Percentiles rank a stretch among this genome's conserved stretches.
These are phyloP conservation scores for Coelinius sp. DNA, from an alignment of 2,888 invertebrate species.

Conservation along the genomic window DNA sequence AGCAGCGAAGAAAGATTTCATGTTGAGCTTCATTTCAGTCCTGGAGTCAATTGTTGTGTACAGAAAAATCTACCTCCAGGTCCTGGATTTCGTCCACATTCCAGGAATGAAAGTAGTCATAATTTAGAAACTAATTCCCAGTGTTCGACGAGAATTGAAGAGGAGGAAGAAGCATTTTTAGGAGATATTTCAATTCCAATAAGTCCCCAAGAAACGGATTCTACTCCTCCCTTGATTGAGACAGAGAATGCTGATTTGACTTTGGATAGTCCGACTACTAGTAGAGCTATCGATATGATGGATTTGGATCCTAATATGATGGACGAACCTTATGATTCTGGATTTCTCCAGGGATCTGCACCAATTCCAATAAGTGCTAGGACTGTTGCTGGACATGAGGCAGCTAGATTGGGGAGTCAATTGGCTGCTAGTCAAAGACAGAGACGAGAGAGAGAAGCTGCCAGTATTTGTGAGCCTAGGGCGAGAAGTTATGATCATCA, in stretches of 20 bases:
- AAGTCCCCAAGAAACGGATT: conserved; percentile 53
- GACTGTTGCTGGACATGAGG: conserved; percentile 87
- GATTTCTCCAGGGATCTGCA: conserved; percentile 67
- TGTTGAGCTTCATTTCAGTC: conserved; percentile 98
- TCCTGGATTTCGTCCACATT: conserved; percentile 93
- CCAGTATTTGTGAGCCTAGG: conserved; percentile 73
- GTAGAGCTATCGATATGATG: conserved; percentile 68
- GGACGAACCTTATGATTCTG: conserved; percentile 69
- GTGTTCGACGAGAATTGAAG: conserved; percentile 78
- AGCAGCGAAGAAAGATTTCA: conserved; percentile 95
- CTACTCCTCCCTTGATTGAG: conserved; percentile 59
- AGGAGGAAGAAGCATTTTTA: conserved; percentile 69
- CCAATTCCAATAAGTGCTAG: conserved; percentile 67
- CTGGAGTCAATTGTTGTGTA: conserved; percentile 96
- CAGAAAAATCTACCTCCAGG: conserved; percentile 94
- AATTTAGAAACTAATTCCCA: conserved; percentile 67
- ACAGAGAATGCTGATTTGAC: conserved; percentile 59
- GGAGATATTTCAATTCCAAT: conserved; percentile 58
- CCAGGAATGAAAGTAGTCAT: conserved; percentile 80
- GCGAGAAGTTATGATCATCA: conserved; percentile 80
- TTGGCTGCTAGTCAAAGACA: conserved; percentile 70
- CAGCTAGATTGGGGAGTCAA: conserved; percentile 79
- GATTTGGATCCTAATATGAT: conserved; percentile 68
- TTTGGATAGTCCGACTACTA: conserved; percentile 65
- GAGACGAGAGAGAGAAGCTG: conserved; percentile 61